These are phyloP conservation scores for Trematomus loennbergii DNA, from an alignment of 2,113 vertebrate species.

Conservation along the genomic window DNA sequence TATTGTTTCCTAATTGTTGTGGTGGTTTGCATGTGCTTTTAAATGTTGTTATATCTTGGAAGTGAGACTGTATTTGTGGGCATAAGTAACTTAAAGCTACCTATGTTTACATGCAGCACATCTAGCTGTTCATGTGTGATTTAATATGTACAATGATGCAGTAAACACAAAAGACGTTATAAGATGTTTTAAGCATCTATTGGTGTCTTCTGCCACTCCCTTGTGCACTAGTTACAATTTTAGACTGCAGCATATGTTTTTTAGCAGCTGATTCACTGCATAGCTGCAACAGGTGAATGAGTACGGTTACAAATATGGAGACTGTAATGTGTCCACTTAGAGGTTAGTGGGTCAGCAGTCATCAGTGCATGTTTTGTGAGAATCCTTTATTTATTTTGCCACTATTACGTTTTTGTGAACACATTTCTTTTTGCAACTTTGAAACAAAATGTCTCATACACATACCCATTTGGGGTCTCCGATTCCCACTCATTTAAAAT, in stretches of 20 bases:
- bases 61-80: conserved; percentile 10
- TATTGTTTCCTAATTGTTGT: conserved; percentile 80
- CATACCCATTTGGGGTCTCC: no score
- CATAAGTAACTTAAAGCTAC: conserved; percentile 1
- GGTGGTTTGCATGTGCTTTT: conserved; percentile 60
- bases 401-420: neutral
- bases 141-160: neutral
- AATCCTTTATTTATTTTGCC: neutral
- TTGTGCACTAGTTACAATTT: conserved; percentile 38
- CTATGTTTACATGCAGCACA: conserved; percentile 18
- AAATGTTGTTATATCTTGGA: conserved; percentile 62
- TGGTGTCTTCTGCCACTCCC: conserved; percentile 28
- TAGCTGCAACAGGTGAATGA: conserved; percentile 53
- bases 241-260: conserved; percentile 60
- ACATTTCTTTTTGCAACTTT: neutral
- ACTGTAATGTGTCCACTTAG: conserved; percentile 39
- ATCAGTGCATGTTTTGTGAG: neutral
- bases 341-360: conserved; percentile 56
- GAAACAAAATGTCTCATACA: neutral
- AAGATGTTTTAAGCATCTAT: neutral
- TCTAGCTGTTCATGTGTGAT: neutral
- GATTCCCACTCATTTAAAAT: no score
- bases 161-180: neutral
- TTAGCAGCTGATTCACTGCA: conserved; percentile 50
- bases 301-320: conserved; percentile 23